phyloP scores from a whole-genome alignment of 2,113 vertebrate genomes.

The Clarias batrachus region DNA sequence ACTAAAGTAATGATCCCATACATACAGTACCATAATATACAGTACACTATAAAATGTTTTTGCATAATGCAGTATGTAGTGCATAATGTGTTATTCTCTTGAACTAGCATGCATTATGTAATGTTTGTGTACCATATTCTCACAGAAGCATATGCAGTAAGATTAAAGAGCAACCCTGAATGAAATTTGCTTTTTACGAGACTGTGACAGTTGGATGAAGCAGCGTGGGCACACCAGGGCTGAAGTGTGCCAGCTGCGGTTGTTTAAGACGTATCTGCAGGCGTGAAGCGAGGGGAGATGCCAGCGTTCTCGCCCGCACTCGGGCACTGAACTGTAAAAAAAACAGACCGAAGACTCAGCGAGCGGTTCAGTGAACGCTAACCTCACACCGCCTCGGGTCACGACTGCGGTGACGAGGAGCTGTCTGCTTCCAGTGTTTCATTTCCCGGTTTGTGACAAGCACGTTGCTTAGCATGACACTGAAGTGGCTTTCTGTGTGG shows the following conservation, averaged over 20 bases:
- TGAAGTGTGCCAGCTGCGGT: neutral
- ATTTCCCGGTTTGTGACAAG: constrained; percentile 29
- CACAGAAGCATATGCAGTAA: neutral
- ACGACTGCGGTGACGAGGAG: constrained; percentile 21
- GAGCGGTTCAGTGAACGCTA: neutral
- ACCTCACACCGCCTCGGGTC: constrained; percentile 27
- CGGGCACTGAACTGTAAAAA: constrained; percentile 32
- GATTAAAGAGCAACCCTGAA: constrained; percentile 13
- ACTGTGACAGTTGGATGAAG: neutral
- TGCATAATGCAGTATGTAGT: neutral
- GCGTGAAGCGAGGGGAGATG: constrained; percentile 20
- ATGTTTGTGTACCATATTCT: neutral
- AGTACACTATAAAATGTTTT: no score
- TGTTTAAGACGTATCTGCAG: constrained; percentile 1
- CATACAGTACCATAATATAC: no score
- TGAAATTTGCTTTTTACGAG: neutral
- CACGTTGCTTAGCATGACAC: neutral
- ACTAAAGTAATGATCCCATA: neutral
- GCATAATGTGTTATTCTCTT: neutral
- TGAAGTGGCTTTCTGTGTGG: neutral
- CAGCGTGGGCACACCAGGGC: neutral
- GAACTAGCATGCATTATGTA: neutral
- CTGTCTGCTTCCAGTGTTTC: constrained; percentile 1
- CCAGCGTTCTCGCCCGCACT: neutral
- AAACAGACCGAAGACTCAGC: constrained; percentile 8